These are phyloP conservation scores for Lethrus apterus DNA, from an alignment of 1,140 invertebrate genomes.

Conservation along the genomic window DNA sequence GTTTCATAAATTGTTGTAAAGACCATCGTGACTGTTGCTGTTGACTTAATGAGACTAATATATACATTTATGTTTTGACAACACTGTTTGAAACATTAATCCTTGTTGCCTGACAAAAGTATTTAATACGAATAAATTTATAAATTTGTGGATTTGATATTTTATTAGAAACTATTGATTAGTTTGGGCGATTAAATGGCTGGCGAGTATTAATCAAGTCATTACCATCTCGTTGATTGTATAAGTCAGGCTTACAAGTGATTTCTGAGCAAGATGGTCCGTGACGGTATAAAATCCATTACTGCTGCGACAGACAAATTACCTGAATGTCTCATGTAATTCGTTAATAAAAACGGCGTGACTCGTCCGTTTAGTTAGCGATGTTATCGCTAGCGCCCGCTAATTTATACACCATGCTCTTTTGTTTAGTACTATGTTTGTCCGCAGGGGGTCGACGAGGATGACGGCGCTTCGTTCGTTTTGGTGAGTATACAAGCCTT, in stretches of 20 bases:
- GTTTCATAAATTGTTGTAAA: too few species aligned
- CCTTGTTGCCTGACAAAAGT: too few species aligned
- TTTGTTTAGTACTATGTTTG: constrained; percentile 43
- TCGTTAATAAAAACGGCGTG: constrained; percentile 38
- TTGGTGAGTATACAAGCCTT: constrained; percentile 47
- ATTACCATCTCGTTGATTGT: constrained; percentile 13
- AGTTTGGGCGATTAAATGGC: too few species aligned
- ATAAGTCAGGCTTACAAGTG: constrained; percentile 15
- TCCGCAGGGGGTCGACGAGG: constrained; percentile 59
- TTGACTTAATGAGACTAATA: too few species aligned
- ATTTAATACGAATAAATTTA: too few species aligned
- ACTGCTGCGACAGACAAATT: constrained; percentile 30
- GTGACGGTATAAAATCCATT: constrained; percentile 28
- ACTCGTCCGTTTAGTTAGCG: constrained; percentile 31
- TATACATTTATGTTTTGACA: too few species aligned
- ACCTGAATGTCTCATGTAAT: constrained; percentile 35
- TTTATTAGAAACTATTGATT: too few species aligned
- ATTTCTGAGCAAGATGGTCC: constrained; percentile 11
- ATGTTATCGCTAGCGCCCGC: constrained; percentile 34
- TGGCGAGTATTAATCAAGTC: constrained; percentile 15
- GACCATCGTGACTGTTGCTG: too few species aligned
- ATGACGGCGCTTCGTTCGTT: constrained; percentile 62
- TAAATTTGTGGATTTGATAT: too few species aligned
- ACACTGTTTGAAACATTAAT: too few species aligned
- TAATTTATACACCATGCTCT: constrained; percentile 38